Evolutionary conservation across 2,113 vertebrate genomes (phyloP).

Genomic region (Mus pahari): DNA sequence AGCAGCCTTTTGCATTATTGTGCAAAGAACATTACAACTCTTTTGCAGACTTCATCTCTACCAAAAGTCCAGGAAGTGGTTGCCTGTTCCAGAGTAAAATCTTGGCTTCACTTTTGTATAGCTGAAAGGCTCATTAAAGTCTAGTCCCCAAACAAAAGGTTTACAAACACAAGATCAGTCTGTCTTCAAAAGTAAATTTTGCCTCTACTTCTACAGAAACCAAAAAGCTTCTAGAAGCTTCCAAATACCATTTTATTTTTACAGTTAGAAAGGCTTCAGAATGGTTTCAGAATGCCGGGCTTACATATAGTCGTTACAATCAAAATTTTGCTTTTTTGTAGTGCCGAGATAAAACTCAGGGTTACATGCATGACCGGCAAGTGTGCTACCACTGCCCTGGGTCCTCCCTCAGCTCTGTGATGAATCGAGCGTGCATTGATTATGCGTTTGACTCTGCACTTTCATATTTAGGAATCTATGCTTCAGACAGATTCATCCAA

Average conservation of each 20-base stretch:
- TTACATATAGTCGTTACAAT: conserved; percentile 41
- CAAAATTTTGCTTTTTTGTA: background rate
- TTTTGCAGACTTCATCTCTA: background rate
- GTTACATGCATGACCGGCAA: background rate
- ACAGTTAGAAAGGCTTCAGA: conserved; percentile 37
- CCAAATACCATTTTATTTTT: conserved; percentile 45
- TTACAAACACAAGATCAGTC: conserved; percentile 30
- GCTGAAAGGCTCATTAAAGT: conserved; percentile 50
- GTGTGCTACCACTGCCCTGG: background rate
- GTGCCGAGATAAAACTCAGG: background rate
- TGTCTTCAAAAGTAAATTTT: conserved; percentile 60
- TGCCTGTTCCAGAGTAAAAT: conserved; percentile 11
- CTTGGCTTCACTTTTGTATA: conserved; percentile 48
- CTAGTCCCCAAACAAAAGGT: conserved; percentile 29
- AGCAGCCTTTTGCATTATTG: background rate
- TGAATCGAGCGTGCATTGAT: background rate
- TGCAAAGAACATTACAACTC: conserved; percentile 4
- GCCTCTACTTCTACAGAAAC: conserved; percentile 50
- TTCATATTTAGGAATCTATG: conserved; percentile 42
- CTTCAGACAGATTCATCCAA: conserved; percentile 9
- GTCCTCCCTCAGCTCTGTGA: background rate
- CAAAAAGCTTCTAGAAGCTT: conserved; percentile 38
- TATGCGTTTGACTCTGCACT: conserved; percentile 15
- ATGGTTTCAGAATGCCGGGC: conserved; percentile 47
- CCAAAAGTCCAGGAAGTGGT: background rate